Conservation (phyloP, 2,113 vertebrate species). For the Leptocoma aspasia region DNA sequence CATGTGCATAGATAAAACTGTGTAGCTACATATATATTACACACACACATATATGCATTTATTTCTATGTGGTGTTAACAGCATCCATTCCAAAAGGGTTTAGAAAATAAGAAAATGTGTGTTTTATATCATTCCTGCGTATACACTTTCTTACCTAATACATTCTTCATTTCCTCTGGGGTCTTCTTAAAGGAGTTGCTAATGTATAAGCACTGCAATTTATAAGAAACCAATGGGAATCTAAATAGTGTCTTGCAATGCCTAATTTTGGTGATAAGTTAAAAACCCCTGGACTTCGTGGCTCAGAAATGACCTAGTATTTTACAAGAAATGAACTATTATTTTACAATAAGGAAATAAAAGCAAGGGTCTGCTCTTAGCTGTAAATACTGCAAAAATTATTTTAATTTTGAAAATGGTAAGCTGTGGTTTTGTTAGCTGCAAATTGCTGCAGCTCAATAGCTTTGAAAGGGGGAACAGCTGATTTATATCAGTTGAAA, state of each 20-base stretch:
- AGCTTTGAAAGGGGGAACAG: neutral
- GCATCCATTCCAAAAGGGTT: neutral
- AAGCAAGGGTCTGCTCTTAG: neutral
- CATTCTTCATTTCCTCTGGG: neutral
- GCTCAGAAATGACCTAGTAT: slow-evolving; percentile 40
- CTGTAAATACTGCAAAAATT: neutral
- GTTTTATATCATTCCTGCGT: neutral
- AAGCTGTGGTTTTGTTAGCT: neutral
- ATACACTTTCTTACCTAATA: neutral
- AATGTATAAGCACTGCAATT: neutral
- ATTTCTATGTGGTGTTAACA: neutral
- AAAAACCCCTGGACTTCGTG: neutral
- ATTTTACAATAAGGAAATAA: slow-evolving; percentile 30
- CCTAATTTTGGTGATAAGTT: neutral
- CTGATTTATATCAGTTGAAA: slow-evolving; percentile 2
- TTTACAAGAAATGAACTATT: slow-evolving; percentile 34
- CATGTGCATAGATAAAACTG: neutral
- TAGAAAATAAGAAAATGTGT: neutral
- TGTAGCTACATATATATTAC: neutral
- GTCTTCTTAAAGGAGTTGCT: neutral
- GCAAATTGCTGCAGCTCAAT: neutral
- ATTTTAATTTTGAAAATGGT: neutral
- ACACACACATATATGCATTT: neutral
- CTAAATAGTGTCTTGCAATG: neutral
- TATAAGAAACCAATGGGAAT: slow-evolving; percentile 3